Percentiles rank a stretch among this genome's conserved stretches.
Evolutionary conservation across 2,113 vertebrate genomes (phyloP).

Genomic region (Odocoileus virginianus): DNA sequence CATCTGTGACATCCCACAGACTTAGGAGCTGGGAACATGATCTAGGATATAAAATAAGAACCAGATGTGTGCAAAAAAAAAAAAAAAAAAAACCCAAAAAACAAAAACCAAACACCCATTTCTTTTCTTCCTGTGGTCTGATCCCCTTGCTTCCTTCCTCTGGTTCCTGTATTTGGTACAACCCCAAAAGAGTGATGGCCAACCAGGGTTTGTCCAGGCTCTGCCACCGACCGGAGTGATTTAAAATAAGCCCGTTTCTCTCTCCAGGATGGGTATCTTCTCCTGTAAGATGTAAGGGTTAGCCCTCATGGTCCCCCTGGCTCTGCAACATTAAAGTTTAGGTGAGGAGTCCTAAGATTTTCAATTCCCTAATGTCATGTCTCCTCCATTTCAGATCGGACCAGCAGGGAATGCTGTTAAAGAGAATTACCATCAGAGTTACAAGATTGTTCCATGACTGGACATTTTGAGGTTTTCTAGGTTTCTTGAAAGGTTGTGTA

Average conservation of each 20-base stretch:
- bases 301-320: neutral
- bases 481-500: neutral
- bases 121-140: neutral
- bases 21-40: neutral
- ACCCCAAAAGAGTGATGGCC: neutral
- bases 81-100: neutral
- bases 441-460: neutral
- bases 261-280: neutral
- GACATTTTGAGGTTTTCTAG: constrained; percentile 3
- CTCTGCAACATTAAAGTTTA: neutral
- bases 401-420: neutral
- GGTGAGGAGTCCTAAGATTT: neutral
- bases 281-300: neutral
- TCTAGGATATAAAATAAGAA: constrained; percentile 10
- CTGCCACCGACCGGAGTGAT: neutral
- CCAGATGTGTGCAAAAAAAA: neutral
- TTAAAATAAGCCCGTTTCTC: neutral
- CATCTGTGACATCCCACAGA: neutral
- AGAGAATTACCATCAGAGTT: neutral
- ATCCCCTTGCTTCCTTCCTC: neutral
- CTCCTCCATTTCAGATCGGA: neutral
- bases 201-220: neutral
- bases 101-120: neutral
- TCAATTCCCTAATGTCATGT: neutral
- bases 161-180: neutral